A percentile compares a stretch with the other conserved stretches of the same genome.
These are phyloP conservation scores for Setophaga petechia DNA, from an alignment of 2,113 vertebrate species.

Conservation along the genomic window DNA sequence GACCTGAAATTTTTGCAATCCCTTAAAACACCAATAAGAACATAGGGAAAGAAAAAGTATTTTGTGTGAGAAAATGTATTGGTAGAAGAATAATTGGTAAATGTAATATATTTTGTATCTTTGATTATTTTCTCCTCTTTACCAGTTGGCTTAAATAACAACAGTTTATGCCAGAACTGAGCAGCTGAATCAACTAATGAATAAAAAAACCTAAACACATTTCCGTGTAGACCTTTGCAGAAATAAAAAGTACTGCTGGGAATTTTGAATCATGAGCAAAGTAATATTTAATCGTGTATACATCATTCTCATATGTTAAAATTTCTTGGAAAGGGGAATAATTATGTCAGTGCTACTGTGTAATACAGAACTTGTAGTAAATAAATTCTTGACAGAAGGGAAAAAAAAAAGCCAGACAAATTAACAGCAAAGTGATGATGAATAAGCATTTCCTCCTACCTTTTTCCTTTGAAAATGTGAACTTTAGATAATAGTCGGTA, in stretches of 20 bases:
- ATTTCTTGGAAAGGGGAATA: background rate
- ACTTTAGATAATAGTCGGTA: constrained; percentile 68
- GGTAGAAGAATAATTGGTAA: background rate
- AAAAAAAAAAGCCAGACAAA: background rate
- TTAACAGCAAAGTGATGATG: constrained; percentile 19
- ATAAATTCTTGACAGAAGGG: constrained; percentile 6
- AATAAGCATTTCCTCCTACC: background rate
- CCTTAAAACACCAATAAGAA: background rate
- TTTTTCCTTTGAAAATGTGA: constrained; percentile 53
- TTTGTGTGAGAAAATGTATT: background rate
- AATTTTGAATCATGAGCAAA: background rate
- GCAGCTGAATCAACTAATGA: background rate
- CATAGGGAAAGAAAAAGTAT: background rate
- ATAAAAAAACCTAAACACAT: background rate
- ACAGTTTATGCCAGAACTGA: background rate
- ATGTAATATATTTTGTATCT: background rate
- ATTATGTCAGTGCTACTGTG: background rate
- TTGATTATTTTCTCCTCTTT: background rate
- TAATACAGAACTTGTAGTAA: background rate
- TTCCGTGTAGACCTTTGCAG: background rate
- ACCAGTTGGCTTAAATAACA: background rate
- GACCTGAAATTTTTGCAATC: background rate
- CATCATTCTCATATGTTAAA: background rate
- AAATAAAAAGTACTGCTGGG: background rate
- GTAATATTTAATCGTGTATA: background rate